Base-by-base conservation (phyloP, 2,797 vertebrate genomes). In the Acomys russatus region DNA sequence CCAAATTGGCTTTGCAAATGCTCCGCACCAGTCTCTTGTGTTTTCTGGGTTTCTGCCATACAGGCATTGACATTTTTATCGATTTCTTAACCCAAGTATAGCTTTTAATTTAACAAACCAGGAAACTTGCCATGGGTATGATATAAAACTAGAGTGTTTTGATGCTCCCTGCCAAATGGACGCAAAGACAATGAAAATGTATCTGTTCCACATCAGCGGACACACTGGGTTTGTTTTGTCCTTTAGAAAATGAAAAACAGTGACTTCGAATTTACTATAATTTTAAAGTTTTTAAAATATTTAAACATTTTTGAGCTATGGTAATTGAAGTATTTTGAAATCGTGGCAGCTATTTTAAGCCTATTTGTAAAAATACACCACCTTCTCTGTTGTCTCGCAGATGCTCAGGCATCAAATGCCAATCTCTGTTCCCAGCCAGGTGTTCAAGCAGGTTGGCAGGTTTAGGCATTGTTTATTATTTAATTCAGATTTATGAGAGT, bases 51-150 rank as follows among this genome's bases (percentile, higher is more conserved):
- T 78, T 76, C 83, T 88, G 94, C 97, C 97, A 85, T 22, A 18
- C 12, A 28, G 74, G 6, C 70, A 92, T 51, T 92, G 96, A 92
- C 64, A 91, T 87, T 95, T 80, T 87, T 96, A 96, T 94, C 96
- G 97, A 97, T 94, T 94, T 96, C 89, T 95, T 92, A 94, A 96
- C 83, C 44, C 33, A 94, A 92, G 23, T 44, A 6, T 93, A 85
- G 76, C 93, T 95, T 97, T 96, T 93, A 97, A 96, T 92, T 83
- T 73, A 82, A 91, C 87, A 73, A 25, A 92, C 70, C 4, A 4
- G 76, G 66, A 49, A n/a, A 49, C 30, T 94, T 79, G 49, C 83
- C 10, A 0, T 88, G 38, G 77, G 9, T 30, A 6, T 83, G 92
- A 59, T 88, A 35, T 74, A 88, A 44, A 94, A 30, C 0, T 0